Evolutionary conservation across 2,888 invertebrate species (phyloP), one percentile per base, ranked within the genome.

Genomic region (Eucera pruinosa): DNA sequence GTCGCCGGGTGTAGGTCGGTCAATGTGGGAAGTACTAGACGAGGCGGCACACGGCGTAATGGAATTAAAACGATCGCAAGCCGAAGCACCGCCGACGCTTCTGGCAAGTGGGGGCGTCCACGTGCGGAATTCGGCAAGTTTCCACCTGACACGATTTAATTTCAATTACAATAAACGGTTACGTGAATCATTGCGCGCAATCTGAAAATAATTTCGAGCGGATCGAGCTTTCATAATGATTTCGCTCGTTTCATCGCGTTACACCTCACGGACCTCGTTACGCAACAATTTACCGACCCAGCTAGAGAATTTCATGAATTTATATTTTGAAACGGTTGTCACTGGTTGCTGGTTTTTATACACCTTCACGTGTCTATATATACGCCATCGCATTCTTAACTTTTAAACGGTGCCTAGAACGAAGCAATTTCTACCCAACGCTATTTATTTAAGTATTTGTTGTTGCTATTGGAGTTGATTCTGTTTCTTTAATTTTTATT

Each of bases 51-150:
- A 36, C 25, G 58, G 25, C 57, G 45, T 76, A 80, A 80, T 68
- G 72, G 75, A 66, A 82, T 84, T 78, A 81, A 78, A 83, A 83
- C 68, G 79, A 78, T 79, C 78, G 62, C 55, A 33, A 39, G 18
- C 45, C 9, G 1, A 9, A 55, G 23, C 13, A 13, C 6, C 48
- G 6, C 18, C 11, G 20, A 2, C 60, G 13, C 33, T 33, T 5
- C 27, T n/a, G 23, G 54, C 2, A 11, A 18, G 25, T 9, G 39
- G 55, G 36, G 57, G 57, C 9, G 23, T 58, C 55, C 25, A 39
- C 20, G 20, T 15, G 9, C 36, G 47, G 54, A 69, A 71, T 78
- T 77, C 55, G 45, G 33, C 45, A 41, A 66, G 55, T 45, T 55
- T 50, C 64, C 39, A 39, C 13, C 30, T 23, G 47, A 36, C 39